phyloP scores from a whole-genome alignment of 1,140 invertebrate genomes.

The Leucophenga varia region DNA sequence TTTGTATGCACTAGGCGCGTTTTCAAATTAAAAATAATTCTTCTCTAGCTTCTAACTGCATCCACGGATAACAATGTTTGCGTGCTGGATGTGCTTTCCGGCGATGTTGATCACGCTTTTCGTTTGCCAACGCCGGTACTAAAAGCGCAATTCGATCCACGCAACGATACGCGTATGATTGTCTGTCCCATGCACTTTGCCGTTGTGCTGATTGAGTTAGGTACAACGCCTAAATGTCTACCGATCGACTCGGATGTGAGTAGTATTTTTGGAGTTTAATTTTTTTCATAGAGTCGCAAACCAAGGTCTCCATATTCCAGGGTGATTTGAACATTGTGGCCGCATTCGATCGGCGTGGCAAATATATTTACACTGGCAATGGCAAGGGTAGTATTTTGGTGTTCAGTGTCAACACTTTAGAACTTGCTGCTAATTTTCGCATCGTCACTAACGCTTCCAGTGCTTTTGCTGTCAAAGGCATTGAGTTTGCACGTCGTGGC shows the following conservation, averaged over 20 bases:
- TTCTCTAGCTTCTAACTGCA: slow-evolving; percentile 73
- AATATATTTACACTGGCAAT: slow-evolving; percentile 95
- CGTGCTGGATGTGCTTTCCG: slow-evolving; percentile 92
- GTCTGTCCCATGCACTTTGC: slow-evolving; percentile 97
- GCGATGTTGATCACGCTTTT: slow-evolving; percentile 92
- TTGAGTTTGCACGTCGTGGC: slow-evolving; percentile 94
- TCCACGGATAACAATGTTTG: slow-evolving; percentile 98
- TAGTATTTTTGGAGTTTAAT: background rate
- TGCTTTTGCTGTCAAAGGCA: slow-evolving; percentile 94
- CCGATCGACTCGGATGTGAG: slow-evolving; percentile 92
- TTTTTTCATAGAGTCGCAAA: no score
- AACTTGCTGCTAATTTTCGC: slow-evolving; percentile 86
- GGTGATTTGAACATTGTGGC: slow-evolving; percentile 94
- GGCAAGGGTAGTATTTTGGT: slow-evolving; percentile 91
- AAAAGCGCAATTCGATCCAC: slow-evolving; percentile 94
- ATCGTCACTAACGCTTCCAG: slow-evolving; percentile 90
- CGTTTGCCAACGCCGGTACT: slow-evolving; percentile 93
- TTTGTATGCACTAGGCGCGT: slow-evolving; percentile 38
- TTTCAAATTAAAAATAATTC: no score
- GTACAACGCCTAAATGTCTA: slow-evolving; percentile 81
- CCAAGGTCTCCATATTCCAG: slow-evolving; percentile 60
- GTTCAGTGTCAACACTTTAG: slow-evolving; percentile 71
- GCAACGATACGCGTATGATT: slow-evolving; percentile 83
- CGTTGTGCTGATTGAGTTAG: slow-evolving; percentile 82
- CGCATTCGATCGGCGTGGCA: slow-evolving; percentile 92